Evolutionary conservation across 1,140 invertebrate species (phyloP).

Genomic region (Maconellicoccus hirsutus): DNA sequence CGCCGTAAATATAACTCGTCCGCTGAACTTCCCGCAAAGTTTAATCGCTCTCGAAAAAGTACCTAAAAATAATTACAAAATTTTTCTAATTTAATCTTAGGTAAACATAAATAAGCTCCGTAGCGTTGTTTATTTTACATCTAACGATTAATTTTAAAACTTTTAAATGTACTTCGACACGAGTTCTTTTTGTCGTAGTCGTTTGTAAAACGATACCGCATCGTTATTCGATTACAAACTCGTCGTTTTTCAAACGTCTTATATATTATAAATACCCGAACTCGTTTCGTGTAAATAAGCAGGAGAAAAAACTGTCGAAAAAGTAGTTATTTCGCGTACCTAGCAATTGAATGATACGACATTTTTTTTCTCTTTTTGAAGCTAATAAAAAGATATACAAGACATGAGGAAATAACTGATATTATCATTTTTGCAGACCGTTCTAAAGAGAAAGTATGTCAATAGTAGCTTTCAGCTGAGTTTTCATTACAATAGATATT

Average conservation of each 20-base stretch:
- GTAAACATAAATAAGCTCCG: not conserved
- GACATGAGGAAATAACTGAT: constrained; percentile 4
- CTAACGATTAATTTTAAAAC: not conserved
- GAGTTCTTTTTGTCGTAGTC: too few relatives aligned
- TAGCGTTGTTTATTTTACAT: not conserved
- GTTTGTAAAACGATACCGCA: too few relatives aligned
- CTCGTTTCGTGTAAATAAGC: too few relatives aligned
- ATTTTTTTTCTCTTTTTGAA: not conserved
- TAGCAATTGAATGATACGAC: not conserved
- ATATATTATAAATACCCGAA: too few relatives aligned
- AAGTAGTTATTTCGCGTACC: not conserved
- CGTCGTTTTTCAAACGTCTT: too few relatives aligned
- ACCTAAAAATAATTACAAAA: not conserved
- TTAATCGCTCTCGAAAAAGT: not conserved
- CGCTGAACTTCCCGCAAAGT: not conserved
- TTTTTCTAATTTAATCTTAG: not conserved
- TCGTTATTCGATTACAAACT: too few relatives aligned
- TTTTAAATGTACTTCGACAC: not conserved
- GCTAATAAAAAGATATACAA: not conserved
- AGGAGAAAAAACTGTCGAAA: not conserved
- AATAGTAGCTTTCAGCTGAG: not conserved
- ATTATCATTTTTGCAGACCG: not conserved
- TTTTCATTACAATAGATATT: not conserved
- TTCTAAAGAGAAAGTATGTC: not conserved
- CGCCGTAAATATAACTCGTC: not conserved